Evolutionary conservation across 2,888 invertebrate species (phyloP).

Genomic region (Pristionchus japonicus): DNA sequence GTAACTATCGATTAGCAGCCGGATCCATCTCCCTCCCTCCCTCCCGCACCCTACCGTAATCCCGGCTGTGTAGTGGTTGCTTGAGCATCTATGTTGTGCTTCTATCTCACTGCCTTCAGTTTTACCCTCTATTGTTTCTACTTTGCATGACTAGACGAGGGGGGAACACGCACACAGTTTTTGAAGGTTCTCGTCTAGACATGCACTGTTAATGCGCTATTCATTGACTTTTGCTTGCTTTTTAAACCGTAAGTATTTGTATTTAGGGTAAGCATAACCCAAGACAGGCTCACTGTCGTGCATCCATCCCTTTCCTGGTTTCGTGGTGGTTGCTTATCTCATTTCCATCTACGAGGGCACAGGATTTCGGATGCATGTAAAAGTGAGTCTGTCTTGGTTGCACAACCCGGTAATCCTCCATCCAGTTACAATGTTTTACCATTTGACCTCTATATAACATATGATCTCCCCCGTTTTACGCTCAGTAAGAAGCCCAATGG

Average conservation of each 20-base stretch:
- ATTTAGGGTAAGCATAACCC: not conserved
- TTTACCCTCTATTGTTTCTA: not conserved
- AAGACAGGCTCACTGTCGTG: not conserved
- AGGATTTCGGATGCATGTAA: not conserved
- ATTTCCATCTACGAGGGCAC: not conserved
- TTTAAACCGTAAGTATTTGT: not conserved
- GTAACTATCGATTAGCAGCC: not conserved
- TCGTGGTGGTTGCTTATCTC: not conserved
- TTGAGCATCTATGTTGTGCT: constrained; percentile 18
- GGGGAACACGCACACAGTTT: too few species aligned
- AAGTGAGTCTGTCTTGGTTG: not conserved
- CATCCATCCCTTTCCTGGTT: not conserved
- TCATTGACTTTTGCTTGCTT: not conserved
- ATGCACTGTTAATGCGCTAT: not conserved
- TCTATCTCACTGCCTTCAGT: not conserved
- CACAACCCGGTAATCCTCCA: not conserved
- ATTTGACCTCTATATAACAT: constrained; percentile 2
- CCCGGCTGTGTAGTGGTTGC: not conserved
- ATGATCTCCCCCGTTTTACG: not conserved
- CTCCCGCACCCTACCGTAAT: constrained; percentile 6
- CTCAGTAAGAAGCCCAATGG: not conserved
- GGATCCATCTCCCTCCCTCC: not conserved
- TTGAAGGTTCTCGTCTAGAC: not conserved
- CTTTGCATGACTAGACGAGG: not conserved
- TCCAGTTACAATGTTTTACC: not conserved